A percentile compares a stretch with the other conserved stretches of the same genome.
Conservation (phyloP, 1,140 invertebrate species). For the Ladona fulva region DNA sequence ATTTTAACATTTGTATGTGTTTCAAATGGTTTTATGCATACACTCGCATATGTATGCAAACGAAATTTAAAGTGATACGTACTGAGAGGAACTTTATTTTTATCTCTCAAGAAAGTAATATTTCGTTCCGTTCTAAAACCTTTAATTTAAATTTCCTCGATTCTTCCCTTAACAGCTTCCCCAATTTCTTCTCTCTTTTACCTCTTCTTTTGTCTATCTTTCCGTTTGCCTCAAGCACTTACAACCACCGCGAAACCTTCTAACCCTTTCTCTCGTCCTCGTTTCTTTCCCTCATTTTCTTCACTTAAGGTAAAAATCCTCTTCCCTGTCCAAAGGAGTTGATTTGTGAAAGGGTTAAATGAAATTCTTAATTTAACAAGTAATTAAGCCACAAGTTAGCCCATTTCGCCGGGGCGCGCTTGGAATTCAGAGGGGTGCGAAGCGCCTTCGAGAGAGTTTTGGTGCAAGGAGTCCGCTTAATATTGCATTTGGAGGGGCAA, state of each 20-base stretch:
- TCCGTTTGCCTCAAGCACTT: neutral
- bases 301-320: conserved; percentile 18
- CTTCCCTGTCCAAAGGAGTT: conserved; percentile 1
- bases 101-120: too few species aligned
- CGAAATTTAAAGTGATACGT: too few species aligned
- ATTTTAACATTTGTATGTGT: too few species aligned
- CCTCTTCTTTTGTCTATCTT: neutral
- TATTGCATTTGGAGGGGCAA: too few species aligned
- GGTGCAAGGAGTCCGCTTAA: neutral
- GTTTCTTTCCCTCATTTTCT: conserved; percentile 24
- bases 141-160: too few species aligned
- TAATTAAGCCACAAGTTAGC: conserved; percentile 24
- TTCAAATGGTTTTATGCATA: too few species aligned
- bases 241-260: conserved; percentile 4
- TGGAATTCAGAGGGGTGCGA: conserved; percentile 11
- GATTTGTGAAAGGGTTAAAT: conserved; percentile 16
- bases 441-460: neutral
- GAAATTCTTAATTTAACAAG: conserved; percentile 26
- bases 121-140: too few species aligned
- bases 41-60: too few species aligned
- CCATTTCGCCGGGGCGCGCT: conserved; percentile 18
- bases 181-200: neutral
- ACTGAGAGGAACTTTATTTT: too few species aligned
- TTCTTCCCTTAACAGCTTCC: too few species aligned
- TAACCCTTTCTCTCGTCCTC: neutral